Percentiles rank a stretch among this genome's conserved stretches.
phyloP scores from a whole-genome alignment of 2,888 invertebrate genomes.

The Plutella xylostella region DNA sequence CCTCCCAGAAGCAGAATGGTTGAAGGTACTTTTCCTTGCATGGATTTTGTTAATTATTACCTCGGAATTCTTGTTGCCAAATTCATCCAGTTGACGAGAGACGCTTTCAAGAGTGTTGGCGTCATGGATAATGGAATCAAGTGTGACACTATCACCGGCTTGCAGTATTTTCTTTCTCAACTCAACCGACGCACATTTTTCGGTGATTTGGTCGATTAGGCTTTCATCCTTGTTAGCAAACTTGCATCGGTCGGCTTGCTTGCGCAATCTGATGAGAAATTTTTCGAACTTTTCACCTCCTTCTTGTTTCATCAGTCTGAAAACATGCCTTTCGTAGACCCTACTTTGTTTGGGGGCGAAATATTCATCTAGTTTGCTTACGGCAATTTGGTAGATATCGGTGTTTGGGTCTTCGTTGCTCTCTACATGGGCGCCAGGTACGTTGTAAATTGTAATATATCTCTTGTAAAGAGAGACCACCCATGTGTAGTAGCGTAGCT shows the following conservation, averaged over 20 bases:
- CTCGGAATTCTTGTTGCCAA: too few species aligned
- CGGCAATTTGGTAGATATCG: too few species aligned
- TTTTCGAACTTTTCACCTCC: slow-evolving; percentile 24
- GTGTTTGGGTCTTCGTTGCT: too few species aligned
- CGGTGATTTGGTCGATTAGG: slow-evolving; percentile 23
- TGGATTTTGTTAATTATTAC: too few species aligned
- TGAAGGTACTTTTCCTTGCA: too few species aligned
- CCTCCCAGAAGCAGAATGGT: too few species aligned
- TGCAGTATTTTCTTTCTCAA: slow-evolving; percentile 12
- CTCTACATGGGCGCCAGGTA: too few species aligned
- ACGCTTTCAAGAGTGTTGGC: slow-evolving; percentile 13
- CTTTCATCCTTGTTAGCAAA: slow-evolving; percentile 23
- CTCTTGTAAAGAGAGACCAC: too few species aligned
- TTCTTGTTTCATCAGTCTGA: slow-evolving; percentile 23
- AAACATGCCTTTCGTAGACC: slow-evolving; percentile 15
- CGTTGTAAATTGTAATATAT: too few species aligned
- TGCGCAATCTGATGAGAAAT: slow-evolving; percentile 23
- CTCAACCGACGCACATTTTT: slow-evolving; percentile 17
- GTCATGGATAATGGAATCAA: slow-evolving; percentile 4
- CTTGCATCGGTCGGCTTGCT: slow-evolving; percentile 26
- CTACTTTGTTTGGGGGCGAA: slow-evolving; percentile 27
- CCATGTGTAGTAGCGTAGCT: too few species aligned
- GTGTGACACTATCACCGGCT: slow-evolving; percentile 8
- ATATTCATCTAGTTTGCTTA: slow-evolving; percentile 22
- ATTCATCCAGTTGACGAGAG: neutral